Percentiles rank a stretch among this genome's conserved stretches.
Conservation (phyloP, 2,888 invertebrate species). For the Adineta ricciae region DNA sequence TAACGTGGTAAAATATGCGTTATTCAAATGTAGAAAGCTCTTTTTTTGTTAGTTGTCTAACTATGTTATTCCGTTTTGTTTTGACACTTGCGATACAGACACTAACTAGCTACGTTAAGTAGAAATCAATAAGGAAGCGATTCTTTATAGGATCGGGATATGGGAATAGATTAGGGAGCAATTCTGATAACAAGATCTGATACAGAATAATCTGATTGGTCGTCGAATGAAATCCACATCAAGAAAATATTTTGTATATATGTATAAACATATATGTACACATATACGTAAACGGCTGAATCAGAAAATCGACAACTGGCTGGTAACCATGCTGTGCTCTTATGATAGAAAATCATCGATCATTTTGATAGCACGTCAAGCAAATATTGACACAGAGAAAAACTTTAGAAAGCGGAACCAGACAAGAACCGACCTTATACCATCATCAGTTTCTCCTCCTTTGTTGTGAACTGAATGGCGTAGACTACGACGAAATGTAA, state of each 20-base stretch:
- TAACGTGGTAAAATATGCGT: no score
- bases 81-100: background rate
- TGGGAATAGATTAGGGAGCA: background rate
- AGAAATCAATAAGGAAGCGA: background rate
- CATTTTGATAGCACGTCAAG: background rate
- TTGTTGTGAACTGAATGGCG: background rate
- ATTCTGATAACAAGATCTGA: background rate
- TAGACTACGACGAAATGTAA: constrained; percentile 21
- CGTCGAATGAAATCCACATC: background rate
- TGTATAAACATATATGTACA: background rate
- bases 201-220: background rate
- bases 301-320: background rate
- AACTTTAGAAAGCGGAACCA: background rate
- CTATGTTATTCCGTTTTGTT: background rate
- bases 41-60: no score
- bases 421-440: background rate
- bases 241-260: background rate
- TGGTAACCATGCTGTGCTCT: background rate
- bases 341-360: background rate
- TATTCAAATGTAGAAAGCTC: no score
- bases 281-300: no score
- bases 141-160: background rate
- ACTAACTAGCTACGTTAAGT: background rate
- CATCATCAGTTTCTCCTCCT: background rate
- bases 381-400: background rate